Evolutionary conservation across 2,797 vertebrate genomes (phyloP).

Genomic region (Malacoraja senta): DNA sequence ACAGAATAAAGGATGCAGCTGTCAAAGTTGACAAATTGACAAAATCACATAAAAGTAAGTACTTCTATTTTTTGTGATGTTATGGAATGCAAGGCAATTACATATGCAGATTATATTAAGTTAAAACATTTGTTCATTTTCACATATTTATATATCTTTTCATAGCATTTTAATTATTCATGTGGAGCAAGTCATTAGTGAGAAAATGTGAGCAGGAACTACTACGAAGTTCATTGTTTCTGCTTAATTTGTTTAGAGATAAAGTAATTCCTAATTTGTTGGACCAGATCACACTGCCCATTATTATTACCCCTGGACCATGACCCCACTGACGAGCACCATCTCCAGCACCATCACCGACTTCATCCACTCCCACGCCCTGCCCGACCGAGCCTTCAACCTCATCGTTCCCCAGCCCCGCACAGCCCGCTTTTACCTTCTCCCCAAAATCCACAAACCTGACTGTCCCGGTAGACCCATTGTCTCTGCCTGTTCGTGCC

Average conservation of each 20-base stretch:
- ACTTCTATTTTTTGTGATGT: conserved; percentile 21
- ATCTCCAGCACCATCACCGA: no score
- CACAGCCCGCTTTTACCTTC: no score
- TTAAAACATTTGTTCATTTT: conserved; percentile 46
- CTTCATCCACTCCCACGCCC: no score
- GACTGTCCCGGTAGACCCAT: no score
- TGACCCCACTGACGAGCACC: no score
- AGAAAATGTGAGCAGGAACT: not conserved
- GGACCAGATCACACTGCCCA: no score
- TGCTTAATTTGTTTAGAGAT: not conserved
- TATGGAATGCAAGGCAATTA: not conserved
- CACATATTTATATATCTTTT: conserved; percentile 19
- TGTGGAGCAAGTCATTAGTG: not conserved
- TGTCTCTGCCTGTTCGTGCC: no score
- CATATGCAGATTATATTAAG: conserved; percentile 24
- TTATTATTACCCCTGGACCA: no score
- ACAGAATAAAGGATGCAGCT: conserved; percentile 88
- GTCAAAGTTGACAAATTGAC: conserved; percentile 95
- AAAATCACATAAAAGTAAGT: conserved; percentile 94
- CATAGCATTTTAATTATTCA: not conserved
- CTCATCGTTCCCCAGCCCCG: no score
- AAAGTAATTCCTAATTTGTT: not conserved
- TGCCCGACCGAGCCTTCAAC: no score
- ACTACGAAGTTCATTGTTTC: not conserved
- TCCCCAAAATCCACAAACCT: no score